Evolutionary conservation across 2,113 vertebrate species (phyloP).

Genomic region (Rhynchomys soricoides): DNA sequence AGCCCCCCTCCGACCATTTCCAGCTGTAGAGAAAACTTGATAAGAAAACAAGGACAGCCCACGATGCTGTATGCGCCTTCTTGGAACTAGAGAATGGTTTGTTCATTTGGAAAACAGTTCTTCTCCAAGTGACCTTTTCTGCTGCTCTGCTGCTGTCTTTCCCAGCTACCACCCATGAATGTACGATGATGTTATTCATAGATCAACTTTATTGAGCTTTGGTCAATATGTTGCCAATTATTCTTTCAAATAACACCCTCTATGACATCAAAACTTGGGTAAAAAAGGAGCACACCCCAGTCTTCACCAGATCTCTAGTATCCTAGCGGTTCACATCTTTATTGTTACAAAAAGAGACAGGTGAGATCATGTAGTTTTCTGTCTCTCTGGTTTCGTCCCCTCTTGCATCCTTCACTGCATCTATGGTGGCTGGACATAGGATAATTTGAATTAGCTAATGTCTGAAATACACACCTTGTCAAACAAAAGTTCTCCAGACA

Average conservation of each 20-base stretch:
- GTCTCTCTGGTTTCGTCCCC: neutral
- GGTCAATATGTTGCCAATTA: constrained; percentile 61
- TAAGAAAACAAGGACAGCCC: constrained; percentile 81
- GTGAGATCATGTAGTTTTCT: constrained; percentile 17
- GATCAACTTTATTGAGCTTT: constrained; percentile 68
- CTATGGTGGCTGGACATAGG: neutral
- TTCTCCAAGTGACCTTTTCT: constrained; percentile 45
- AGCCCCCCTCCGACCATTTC: constrained; percentile 84
- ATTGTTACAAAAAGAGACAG: neutral
- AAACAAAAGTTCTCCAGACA: constrained; percentile 55
- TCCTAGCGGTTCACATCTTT: constrained; percentile 18
- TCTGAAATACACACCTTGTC: constrained; percentile 27
- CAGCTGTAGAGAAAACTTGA: constrained; percentile 87
- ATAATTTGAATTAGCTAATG: constrained; percentile 44
- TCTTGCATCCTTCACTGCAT: neutral
- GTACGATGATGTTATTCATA: constrained; percentile 62
- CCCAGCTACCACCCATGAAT: constrained; percentile 17
- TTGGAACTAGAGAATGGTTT: constrained; percentile 55
- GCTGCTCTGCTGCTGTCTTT: constrained; percentile 42
- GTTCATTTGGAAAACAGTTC: constrained; percentile 66
- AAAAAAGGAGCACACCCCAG: neutral
- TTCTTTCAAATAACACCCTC: constrained; percentile 61
- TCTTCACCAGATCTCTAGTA: neutral
- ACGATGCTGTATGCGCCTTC: constrained; percentile 67
- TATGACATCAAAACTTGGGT: neutral